Evolutionary conservation across 2,113 vertebrate genomes (phyloP).

Genomic region (Scalopus aquaticus): DNA sequence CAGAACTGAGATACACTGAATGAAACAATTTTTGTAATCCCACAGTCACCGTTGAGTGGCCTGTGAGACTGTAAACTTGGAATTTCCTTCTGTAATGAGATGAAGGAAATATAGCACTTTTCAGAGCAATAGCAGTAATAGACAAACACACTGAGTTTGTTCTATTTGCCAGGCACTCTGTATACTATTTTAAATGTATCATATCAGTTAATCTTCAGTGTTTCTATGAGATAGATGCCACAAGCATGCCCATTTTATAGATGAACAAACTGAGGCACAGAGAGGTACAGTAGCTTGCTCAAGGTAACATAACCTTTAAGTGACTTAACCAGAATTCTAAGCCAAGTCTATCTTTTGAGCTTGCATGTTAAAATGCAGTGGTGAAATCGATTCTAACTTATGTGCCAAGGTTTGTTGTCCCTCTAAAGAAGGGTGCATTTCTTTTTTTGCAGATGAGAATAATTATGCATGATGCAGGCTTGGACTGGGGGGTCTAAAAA

Average conservation of each 20-base stretch:
- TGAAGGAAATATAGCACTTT: not conserved
- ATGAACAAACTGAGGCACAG: not conserved
- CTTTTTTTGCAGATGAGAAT: not conserved
- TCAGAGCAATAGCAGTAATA: not conserved
- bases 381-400: not conserved
- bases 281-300: not conserved
- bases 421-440: not conserved
- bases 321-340: slow-evolving; percentile 17
- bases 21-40: not conserved
- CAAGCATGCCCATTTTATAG: slow-evolving; percentile 1
- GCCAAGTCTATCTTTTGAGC: not conserved
- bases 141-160: not conserved
- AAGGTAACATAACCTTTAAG: not conserved
- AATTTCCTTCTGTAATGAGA: not conserved
- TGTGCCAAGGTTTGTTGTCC: not conserved
- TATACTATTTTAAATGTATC: not conserved
- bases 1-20: not conserved
- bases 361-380: not conserved
- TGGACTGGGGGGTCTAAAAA: not conserved
- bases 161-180: not conserved
- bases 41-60: not conserved
- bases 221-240: not conserved
- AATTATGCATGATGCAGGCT: not conserved
- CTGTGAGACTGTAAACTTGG: not conserved
- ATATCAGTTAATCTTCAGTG: slow-evolving; percentile 17